Evolutionary conservation across 2,113 vertebrate species (phyloP).

Genomic region (Rana temporaria): DNA sequence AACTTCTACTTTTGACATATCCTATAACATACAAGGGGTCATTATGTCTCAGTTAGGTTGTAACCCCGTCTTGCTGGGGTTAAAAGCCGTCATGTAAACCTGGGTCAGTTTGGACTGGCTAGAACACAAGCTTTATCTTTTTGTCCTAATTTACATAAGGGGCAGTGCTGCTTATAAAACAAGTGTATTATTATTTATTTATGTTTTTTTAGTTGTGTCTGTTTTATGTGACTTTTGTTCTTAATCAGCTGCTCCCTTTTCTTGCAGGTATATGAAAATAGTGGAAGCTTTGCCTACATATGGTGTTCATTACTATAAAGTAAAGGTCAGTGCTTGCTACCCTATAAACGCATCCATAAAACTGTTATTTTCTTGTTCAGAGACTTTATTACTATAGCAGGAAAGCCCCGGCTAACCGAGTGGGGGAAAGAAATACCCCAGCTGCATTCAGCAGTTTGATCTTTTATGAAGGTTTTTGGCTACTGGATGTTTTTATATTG

Average conservation of each 20-base stretch:
- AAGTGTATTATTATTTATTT: too few species aligned
- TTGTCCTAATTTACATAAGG: too few species aligned
- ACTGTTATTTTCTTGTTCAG: not conserved
- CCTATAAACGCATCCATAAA: slow-evolving; percentile 22
- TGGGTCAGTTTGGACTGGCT: too few species aligned
- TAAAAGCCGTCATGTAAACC: too few species aligned
- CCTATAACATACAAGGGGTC: too few species aligned
- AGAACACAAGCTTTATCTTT: too few species aligned
- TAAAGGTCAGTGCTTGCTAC: slow-evolving; percentile 84
- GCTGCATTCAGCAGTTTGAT: not conserved
- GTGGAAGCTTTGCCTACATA: slow-evolving; percentile 94
- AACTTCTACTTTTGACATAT: too few species aligned
- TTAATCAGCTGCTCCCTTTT: not conserved
- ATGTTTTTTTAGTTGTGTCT: too few species aligned
- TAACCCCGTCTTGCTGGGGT: too few species aligned
- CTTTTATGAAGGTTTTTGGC: slow-evolving; percentile 27
- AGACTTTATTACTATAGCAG: not conserved
- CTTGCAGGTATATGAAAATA: slow-evolving; percentile 91
- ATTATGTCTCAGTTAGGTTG: too few species aligned
- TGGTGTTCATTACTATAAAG: slow-evolving; percentile 97
- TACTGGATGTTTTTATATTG: not conserved
- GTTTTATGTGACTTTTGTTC: not conserved
- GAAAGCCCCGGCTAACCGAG: not conserved
- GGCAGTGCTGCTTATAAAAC: too few species aligned
- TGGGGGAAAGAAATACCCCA: not conserved